These are phyloP conservation scores for Hoplodrina ambigua DNA, from an alignment of 2,888 invertebrate genomes.

Conservation along the genomic window DNA sequence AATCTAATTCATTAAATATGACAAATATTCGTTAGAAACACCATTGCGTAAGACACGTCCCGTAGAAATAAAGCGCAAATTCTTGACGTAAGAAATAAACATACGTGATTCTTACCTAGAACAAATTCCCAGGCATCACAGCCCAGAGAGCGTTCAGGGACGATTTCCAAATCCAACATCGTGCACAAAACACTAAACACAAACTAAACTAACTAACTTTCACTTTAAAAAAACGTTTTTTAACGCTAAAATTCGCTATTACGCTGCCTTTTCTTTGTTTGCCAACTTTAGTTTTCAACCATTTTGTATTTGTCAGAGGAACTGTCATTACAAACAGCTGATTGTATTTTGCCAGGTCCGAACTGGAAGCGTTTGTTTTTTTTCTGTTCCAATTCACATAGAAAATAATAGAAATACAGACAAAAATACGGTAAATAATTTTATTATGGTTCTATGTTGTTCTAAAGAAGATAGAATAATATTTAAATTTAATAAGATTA, in stretches of 20 bases:
- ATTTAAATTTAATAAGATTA: neutral
- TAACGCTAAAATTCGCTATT: constrained; percentile 84
- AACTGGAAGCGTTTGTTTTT: constrained; percentile 58
- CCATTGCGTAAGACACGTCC: constrained; percentile 86
- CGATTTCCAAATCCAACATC: constrained; percentile 99
- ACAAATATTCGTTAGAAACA: constrained; percentile 68
- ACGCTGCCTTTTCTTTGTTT: constrained; percentile 90
- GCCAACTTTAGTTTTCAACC: constrained; percentile 91
- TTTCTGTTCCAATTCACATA: constrained; percentile 8
- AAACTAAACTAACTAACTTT: constrained; percentile 93
- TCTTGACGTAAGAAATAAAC: constrained; percentile 88
- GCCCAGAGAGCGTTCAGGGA: constrained; percentile 98
- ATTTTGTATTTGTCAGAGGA: constrained; percentile 91
- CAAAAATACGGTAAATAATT: neutral
- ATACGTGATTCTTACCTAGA: constrained; percentile 93
- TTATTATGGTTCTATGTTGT: neutral
- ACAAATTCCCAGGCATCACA: constrained; percentile 99
- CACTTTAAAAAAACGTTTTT: constrained; percentile 83
- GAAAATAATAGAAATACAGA: neutral
- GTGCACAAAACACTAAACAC: constrained; percentile 92
- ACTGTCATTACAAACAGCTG: constrained; percentile 91
- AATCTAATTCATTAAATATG: constrained; percentile 49
- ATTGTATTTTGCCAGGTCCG: constrained; percentile 88
- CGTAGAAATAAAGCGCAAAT: constrained; percentile 89
- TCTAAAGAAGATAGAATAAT: neutral